Evolutionary conservation across 2,888 invertebrate species (phyloP).

Genomic region (Pollenia angustigena): DNA sequence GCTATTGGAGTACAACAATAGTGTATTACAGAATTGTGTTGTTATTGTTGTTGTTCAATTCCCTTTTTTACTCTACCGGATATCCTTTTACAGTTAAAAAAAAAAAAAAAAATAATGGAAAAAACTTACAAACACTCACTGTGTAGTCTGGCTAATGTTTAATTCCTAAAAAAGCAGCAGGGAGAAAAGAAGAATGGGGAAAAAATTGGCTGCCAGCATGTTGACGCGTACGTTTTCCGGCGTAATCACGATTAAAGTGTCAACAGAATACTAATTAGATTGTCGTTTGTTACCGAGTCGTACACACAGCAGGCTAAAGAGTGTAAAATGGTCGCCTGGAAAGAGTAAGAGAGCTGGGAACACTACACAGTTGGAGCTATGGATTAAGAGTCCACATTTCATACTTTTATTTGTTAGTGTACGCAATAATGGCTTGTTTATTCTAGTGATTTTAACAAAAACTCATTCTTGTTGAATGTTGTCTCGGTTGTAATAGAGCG

Average conservation of each 20-base stretch:
- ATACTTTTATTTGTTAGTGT: constrained; percentile 40
- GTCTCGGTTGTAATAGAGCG: constrained; percentile 16
- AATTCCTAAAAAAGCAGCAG: constrained; percentile 59
- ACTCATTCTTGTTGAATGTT: constrained; percentile 52
- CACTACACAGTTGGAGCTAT: constrained; percentile 20
- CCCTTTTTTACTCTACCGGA: constrained; percentile 55
- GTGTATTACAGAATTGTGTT: constrained; percentile 36
- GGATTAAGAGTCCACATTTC: constrained; percentile 42
- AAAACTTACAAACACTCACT: constrained; percentile 46
- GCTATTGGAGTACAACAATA: constrained; percentile 36
- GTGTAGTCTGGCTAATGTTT: constrained; percentile 60
- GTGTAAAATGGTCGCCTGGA: constrained; percentile 19
- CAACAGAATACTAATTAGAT: constrained; percentile 84
- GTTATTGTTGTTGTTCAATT: constrained; percentile 9
- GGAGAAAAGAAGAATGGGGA: constrained; percentile 67
- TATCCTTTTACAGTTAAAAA: constrained; percentile 64
- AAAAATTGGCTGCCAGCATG: constrained; percentile 81
- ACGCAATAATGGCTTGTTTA: constrained; percentile 50
- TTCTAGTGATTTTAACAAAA: constrained; percentile 54
- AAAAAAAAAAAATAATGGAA: constrained; percentile 39
- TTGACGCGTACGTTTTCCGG: constrained; percentile 82
- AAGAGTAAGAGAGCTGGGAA: constrained; percentile 2
- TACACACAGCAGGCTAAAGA: constrained; percentile 34
- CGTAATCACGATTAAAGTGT: constrained; percentile 84
- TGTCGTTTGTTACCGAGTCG: constrained; percentile 78